phyloP scores from a whole-genome alignment of 2,797 vertebrate species.

The Odontamblyopus lacepedii region DNA sequence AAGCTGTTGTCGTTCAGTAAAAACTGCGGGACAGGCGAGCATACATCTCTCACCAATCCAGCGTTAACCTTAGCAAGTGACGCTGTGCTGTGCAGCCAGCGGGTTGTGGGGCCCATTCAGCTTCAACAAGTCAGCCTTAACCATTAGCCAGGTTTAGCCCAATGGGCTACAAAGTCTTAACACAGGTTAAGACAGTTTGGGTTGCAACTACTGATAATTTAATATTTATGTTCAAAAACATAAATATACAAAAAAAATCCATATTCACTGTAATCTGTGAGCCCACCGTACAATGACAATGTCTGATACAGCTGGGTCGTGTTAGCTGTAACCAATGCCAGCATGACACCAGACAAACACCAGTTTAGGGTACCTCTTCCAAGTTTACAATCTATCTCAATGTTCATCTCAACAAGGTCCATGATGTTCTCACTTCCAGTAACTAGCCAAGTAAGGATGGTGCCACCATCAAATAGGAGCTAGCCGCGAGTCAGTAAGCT shows the following conservation, averaged over 20 bases:
- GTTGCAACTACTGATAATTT: conserved; percentile 1
- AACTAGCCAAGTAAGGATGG: conserved; percentile 39
- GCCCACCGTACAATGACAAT: conserved; percentile 62
- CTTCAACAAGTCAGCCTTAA: conserved; percentile 76
- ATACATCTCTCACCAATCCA: conserved; percentile 64
- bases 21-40: conserved; percentile 72
- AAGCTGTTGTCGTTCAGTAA: conserved; percentile 59
- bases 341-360: conserved; percentile 54
- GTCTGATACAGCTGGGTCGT: conserved; percentile 57
- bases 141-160: conserved; percentile 67
- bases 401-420: conserved; percentile 28
- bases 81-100: conserved; percentile 72
- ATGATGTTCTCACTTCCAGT: conserved; percentile 66
- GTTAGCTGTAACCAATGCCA: conserved; percentile 59
- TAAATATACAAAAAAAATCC: conserved; percentile 17
- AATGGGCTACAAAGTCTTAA: conserved; percentile 56
- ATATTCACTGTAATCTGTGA: conserved; percentile 29
- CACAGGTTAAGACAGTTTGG: conserved; percentile 43
- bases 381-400: conserved; percentile 13
- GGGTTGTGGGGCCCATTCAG: conserved; percentile 73
- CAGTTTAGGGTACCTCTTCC: conserved; percentile 19
- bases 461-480: conserved; percentile 60
- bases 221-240: neutral
- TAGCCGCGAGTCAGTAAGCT: conserved; percentile 66
- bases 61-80: conserved; percentile 69